Evolutionary conservation across 2,888 invertebrate species (phyloP).

Genomic region (Steromphala cineraria): DNA sequence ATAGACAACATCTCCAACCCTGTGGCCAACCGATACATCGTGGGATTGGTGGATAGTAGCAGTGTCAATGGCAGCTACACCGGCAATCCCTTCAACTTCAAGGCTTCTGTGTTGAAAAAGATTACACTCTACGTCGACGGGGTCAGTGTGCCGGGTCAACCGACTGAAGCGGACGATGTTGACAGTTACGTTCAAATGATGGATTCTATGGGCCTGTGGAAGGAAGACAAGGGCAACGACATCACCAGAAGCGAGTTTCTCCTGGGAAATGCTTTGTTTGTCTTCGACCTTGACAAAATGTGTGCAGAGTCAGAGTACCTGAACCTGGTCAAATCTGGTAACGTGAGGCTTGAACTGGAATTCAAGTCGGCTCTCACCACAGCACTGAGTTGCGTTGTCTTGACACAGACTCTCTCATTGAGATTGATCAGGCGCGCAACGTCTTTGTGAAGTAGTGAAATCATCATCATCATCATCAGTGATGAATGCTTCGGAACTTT

Average conservation of each 20-base stretch:
- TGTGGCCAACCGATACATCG: background rate
- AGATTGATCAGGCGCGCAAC: background rate
- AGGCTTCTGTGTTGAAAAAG: background rate
- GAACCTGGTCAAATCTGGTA: background rate
- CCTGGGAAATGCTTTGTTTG: background rate
- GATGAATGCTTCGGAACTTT: background rate
- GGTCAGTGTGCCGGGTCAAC: background rate
- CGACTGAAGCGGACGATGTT: background rate
- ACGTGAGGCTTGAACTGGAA: background rate
- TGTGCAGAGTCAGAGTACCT: background rate
- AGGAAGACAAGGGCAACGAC: background rate
- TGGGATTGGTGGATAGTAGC: background rate
- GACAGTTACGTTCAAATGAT: background rate
- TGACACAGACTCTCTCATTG: background rate
- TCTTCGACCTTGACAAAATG: background rate
- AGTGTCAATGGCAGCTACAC: background rate
- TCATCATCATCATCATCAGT: too few relatives aligned
- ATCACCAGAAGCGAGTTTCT: constrained; percentile 10
- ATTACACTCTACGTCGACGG: background rate
- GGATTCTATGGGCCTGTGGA: background rate
- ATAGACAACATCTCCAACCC: background rate
- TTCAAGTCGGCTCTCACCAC: background rate
- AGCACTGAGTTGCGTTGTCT: background rate
- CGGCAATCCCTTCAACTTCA: background rate
- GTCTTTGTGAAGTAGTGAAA: background rate